Percentiles rank a stretch among this genome's conserved stretches.
Evolutionary conservation across 35 echinoderm and acorn worm species (phyloP).

Genomic region (Ophioderma brevispina): DNA sequence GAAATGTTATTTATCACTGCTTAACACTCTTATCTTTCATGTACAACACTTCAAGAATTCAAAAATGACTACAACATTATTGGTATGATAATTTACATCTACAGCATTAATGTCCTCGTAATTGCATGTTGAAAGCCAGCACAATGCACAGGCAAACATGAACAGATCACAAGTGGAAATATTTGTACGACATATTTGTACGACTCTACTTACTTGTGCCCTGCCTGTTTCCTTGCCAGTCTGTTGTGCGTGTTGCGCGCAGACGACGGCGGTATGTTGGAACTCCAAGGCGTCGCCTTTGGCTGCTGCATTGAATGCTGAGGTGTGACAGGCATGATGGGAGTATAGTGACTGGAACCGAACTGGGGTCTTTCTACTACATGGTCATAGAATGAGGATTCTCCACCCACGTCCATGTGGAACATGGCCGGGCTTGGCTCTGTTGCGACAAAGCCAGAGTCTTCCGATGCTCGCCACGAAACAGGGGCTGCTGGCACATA

Average conservation of each 20-base stretch:
- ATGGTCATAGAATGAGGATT: conserved; percentile 84
- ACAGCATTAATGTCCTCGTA: too few species aligned
- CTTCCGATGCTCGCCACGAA: conserved; percentile 88
- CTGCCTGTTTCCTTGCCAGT: conserved; percentile 76
- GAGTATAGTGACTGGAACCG: conserved; percentile 54
- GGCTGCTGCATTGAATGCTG: conserved; percentile 80
- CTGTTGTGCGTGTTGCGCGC: conserved; percentile 61
- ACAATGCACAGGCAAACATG: too few species aligned
- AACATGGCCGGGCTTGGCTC: conserved; percentile 96
- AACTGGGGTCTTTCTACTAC: conserved; percentile 80
- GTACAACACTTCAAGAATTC: too few species aligned
- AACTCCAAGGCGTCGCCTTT: conserved; percentile 37
- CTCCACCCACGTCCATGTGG: conserved; percentile 85
- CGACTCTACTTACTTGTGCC: conserved; percentile 71
- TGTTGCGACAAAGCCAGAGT: conserved; percentile 77
- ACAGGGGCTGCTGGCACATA: conserved; percentile 97
- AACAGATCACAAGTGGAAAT: too few species aligned
- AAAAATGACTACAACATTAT: too few species aligned
- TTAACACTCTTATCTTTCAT: too few species aligned
- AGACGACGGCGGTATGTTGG: conserved; percentile 56
- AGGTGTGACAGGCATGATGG: conserved; percentile 78
- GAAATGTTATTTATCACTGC: too few species aligned
- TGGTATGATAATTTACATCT: too few species aligned
- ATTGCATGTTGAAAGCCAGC: too few species aligned
- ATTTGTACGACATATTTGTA: too few species aligned